phyloP scores from a whole-genome alignment of 2,113 vertebrate species.

The Rhipidura dahli region DNA sequence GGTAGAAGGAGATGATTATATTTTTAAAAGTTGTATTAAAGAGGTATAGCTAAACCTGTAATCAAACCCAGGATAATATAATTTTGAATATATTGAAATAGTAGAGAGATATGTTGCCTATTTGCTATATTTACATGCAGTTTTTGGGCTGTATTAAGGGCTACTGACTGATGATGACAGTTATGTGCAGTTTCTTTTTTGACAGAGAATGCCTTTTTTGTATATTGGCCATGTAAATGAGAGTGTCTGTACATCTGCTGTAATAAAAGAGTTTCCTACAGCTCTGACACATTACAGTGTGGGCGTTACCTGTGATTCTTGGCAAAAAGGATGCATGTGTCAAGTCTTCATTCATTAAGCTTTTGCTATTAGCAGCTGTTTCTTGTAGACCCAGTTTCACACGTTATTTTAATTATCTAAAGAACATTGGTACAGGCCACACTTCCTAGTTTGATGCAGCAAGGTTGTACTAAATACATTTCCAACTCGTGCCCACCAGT shows the following conservation, averaged over 20 bases:
- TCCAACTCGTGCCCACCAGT: not conserved
- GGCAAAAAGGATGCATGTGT: not conserved
- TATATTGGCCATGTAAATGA: not conserved
- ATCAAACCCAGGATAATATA: not conserved
- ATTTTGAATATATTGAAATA: not conserved
- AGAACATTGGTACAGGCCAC: not conserved
- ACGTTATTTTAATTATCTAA: not conserved
- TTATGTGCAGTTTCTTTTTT: not conserved
- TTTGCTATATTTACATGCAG: not conserved
- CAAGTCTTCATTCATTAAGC: not conserved
- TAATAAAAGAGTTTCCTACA: not conserved
- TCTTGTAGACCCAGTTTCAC: not conserved
- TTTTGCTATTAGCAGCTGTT: not conserved
- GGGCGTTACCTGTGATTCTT: not conserved
- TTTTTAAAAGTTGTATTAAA: not conserved
- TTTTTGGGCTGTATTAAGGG: not conserved
- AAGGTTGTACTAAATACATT: not conserved
- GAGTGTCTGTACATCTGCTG: not conserved
- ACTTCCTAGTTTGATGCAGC: not conserved
- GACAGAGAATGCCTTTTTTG: not conserved
- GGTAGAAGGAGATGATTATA: not conserved
- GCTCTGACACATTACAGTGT: not conserved
- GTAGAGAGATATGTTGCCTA: not conserved
- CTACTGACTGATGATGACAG: not conserved
- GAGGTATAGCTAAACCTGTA: not conserved